Evolutionary conservation across 1,140 invertebrate species (phyloP), one percentile per base, ranked within the genome.

Genomic region (Phymastichus coffea): DNA sequence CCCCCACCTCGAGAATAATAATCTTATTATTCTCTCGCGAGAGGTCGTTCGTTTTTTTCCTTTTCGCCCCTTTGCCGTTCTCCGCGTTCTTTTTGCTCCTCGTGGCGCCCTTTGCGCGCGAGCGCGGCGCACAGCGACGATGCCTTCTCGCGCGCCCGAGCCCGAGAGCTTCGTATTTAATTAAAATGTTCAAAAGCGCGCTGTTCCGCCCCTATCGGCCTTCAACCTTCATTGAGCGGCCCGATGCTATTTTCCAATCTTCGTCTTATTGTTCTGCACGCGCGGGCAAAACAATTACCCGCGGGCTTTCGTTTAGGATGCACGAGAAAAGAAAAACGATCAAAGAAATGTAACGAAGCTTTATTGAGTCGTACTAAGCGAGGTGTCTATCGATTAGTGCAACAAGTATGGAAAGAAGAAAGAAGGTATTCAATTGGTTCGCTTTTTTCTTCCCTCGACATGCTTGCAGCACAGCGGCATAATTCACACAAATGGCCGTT

Each of bases 161-260:
- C n/a, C 19, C 0, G 25, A 7, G 17, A 43, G 37, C 41, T 57
- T 22, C 54, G 54, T 57, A 48, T 57, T 57, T 57, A 57, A 57
- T 57, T 57, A 57, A 57, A 44, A 38, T 48, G 33, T 59, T 59
- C 40, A 28, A 52, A 59, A 59, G 53, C n/a, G 41, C 46, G 38
- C 30, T 37, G 30, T 26, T 38, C 53, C 48, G 25, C 14, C 28
- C 46, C 30, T 43, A 58, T 58, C 57, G 57, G 40, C 57, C 57
- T 52, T 53, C 40, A 53, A 59, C 53, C 51, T 53, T 53, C 52
- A 59, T 59, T 47, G 49, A 59, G 17, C 40, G 28, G 41, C 19
- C 38, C 49, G 41, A 19, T 8, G 49, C 40, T 15, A 53, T 53
- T 53, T 38, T 17, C 51, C 37, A 23, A 28, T 41, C 33, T 17